phyloP scores from a whole-genome alignment of 2,888 invertebrate genomes.

The Andricus quercusramuli region DNA sequence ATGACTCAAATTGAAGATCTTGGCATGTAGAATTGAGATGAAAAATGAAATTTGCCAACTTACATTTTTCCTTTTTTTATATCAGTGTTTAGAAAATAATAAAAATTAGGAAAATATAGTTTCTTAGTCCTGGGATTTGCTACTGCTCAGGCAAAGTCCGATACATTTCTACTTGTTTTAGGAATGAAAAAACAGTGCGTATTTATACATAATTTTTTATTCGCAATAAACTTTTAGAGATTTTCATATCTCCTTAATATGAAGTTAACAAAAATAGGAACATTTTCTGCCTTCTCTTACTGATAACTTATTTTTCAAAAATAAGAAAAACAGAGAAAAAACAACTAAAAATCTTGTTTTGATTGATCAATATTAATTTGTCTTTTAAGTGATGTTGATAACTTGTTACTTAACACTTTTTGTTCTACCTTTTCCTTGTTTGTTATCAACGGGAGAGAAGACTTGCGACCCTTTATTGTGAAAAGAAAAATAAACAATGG shows the following conservation, averaged over 20 bases:
- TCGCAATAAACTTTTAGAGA: not conserved
- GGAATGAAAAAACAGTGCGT: not conserved
- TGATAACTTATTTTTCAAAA: not conserved
- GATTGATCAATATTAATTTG: not conserved
- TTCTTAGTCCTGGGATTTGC: too few relatives aligned
- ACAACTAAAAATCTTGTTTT: not conserved
- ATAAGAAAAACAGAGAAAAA: not conserved
- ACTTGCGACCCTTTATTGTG: not conserved
- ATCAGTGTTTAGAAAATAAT: too few relatives aligned
- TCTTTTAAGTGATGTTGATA: not conserved
- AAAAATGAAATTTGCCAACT: too few relatives aligned
- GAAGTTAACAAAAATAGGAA: not conserved
- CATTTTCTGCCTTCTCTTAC: not conserved
- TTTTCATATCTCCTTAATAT: not conserved
- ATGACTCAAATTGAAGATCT: too few relatives aligned
- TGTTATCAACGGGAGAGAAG: too few relatives aligned
- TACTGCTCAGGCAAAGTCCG: too few relatives aligned
- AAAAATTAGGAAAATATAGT: too few relatives aligned
- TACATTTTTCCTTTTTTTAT: too few relatives aligned
- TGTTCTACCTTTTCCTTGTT: not conserved
- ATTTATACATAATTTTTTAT: not conserved
- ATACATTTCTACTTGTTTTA: not conserved
- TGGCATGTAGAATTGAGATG: too few relatives aligned
- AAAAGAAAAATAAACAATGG: too few relatives aligned
- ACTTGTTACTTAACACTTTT: not conserved